Evolutionary conservation across 2,797 vertebrate species (phyloP), one percentile per base, ranked within the genome.

Genomic region (Xenentodon cancila): DNA sequence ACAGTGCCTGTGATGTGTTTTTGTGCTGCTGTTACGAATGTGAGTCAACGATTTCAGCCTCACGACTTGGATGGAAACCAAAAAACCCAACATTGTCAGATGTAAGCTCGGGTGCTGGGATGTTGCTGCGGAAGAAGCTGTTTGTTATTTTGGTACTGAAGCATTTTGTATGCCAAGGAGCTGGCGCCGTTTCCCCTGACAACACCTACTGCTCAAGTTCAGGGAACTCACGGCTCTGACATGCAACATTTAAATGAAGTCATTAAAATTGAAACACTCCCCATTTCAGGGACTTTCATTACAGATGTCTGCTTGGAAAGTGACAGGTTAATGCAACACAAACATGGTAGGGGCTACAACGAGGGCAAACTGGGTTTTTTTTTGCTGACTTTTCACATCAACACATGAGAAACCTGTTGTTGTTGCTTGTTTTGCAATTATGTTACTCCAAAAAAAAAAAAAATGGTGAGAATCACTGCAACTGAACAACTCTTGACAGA

Each of bases 221-320:
- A 81, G 73, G 79, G 68, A 82, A 80, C 57, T 64, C 75, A 70
- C 73, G 2, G 69, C 66, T 81, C 64, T 59, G 68, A 87, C 86
- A 84, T 83, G 84, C 84, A 83, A 85, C 84, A 89, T 92, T 88
- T 85, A 90, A 89, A 90, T 84, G 73, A 87, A 85, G 87, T 71
- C 72, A 91, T 91, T 89, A 84, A 91, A 85, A 82, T 82, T 25
- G 25, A 25, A 89, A 77, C 59, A 7, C 46, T 79, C 77, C 77
- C 77, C 52, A 37, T 85, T 85, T 66, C 70, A 59, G 65, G 70
- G 78, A 84, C 85, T 75, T 79, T 81, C 76, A 25, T 59, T 80
- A 57, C 72, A 77, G 84, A 77, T 82, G 70, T 64, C 68, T 40
- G 52, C 68, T 59, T 79, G 74, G 69, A 71, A 68, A 74, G 73